Evolutionary conservation across 2,888 invertebrate species (phyloP), one percentile per base, ranked within the genome.

Genomic region (Electrophaes corylata): DNA sequence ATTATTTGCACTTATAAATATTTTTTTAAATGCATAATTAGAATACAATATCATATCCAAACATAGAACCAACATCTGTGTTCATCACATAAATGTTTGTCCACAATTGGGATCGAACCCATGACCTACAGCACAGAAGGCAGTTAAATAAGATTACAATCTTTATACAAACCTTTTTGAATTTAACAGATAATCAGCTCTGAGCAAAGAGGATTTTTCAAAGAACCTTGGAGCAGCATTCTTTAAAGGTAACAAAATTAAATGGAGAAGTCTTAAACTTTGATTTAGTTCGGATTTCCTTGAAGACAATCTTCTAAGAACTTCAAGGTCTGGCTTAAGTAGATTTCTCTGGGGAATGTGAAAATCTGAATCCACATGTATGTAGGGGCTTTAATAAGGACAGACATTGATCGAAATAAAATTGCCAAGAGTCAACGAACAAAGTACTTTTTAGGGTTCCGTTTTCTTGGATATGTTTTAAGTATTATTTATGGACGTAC

Each of bases 261-360:
- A 37, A 49, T 19, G 39, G 31, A 49, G 37, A 44, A 33, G 23
- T 23, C 46, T 37, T 50, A 35, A 57, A 48, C 29, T 56, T 48
- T 48, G 51, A 39, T 51, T 51, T 51, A 57, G 57, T 37, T 51
- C 23, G 57, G 35, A 46, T 51, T 51, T 51, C 46, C 46, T 56
- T 44, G 26, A 51, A 50, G 45, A 50, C 57, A 51, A 50, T 60
- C 46, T 46, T 57, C 19, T 45, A 33, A 64, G 50, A 55, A 56
- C 46, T 55, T 58, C 40, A 54, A 51, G 47, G 45, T 35, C 37
- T 57, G 33, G 51, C 50, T 57, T 37, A 35, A 33, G 41, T 33
- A 52, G 62, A 66, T 66, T 66, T 64, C 66, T 64, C 64, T 18
- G 0, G 60, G 47, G 60, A 31, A 19, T 20, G 44, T 4, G 47